These are phyloP conservation scores for Rhabdomys dilectus DNA, from an alignment of 2,113 vertebrate genomes.

Conservation along the genomic window DNA sequence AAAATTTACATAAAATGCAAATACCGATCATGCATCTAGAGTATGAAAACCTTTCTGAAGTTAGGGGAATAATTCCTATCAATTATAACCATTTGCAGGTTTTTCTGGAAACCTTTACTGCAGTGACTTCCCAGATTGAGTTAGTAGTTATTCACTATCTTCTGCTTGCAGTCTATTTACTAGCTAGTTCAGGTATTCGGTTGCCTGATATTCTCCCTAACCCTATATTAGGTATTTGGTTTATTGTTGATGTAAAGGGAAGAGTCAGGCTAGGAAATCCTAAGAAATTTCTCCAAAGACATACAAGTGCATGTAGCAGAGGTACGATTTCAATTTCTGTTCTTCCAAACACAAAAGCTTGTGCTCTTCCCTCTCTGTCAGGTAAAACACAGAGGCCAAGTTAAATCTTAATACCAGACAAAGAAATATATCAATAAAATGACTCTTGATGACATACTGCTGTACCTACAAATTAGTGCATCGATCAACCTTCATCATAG, in stretches of 20 bases:
- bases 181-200: background rate
- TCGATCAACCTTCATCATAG: background rate
- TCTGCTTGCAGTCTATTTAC: background rate
- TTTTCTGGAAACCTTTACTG: background rate
- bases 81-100: background rate
- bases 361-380: background rate
- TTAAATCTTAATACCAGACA: constrained; percentile 30
- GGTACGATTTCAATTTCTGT: background rate
- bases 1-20: constrained; percentile 44
- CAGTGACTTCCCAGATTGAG: background rate
- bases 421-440: background rate
- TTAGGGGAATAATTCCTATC: background rate
- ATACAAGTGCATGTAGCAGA: background rate
- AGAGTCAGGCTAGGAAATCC: background rate
- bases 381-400: background rate
- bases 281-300: background rate
- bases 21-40: background rate
- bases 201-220: constrained; percentile 32
- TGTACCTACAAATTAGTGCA: background rate
- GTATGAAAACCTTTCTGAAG: background rate
- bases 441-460: background rate
- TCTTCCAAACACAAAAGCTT: background rate
- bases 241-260: background rate
- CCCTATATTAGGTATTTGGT: background rate
- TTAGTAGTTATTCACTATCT: background rate